Evolutionary conservation across 2,797 vertebrate genomes (phyloP).

Genomic region (Tokudaia tokunoshimensis): DNA sequence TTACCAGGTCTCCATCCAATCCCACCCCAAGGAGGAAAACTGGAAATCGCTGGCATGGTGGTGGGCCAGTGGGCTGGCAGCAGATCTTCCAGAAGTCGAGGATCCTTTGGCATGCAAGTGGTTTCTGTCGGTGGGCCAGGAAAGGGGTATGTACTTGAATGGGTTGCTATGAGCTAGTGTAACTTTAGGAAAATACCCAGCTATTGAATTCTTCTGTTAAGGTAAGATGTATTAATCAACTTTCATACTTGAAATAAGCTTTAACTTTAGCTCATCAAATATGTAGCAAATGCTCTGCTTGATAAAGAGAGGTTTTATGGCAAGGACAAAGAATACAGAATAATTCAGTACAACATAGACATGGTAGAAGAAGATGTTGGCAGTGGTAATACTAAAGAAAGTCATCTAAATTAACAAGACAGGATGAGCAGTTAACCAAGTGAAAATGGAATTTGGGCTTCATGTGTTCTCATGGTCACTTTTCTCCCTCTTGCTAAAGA

Average conservation of each 20-base stretch:
- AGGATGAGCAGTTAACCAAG: constrained; percentile 34
- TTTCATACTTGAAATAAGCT: constrained; percentile 43
- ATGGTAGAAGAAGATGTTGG: not conserved
- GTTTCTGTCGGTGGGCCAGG: constrained; percentile 94
- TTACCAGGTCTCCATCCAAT: constrained; percentile 94
- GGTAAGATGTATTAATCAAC: constrained; percentile 56
- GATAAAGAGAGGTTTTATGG: constrained; percentile 21
- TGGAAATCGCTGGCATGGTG: constrained; percentile 97
- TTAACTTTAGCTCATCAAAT: constrained; percentile 62
- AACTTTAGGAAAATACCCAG: constrained; percentile 44
- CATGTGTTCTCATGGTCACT: constrained; percentile 62
- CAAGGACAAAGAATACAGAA: constrained; percentile 14
- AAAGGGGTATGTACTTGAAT: constrained; percentile 87
- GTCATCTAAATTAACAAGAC: constrained; percentile 26
- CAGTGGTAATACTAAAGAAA: not conserved
- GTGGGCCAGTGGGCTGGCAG: constrained; percentile 97
- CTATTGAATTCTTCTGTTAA: constrained; percentile 55
- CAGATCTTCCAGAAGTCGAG: constrained; percentile 93
- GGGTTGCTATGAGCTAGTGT: constrained; percentile 58
- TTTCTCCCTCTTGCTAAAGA: constrained; percentile 75
- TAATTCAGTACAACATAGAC: constrained; percentile 41
- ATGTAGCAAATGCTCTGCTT: constrained; percentile 42
- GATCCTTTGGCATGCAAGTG: constrained; percentile 95
- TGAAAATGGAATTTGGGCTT: constrained; percentile 24
- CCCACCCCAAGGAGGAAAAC: constrained; percentile 95